Conservation (phyloP, 1,140 invertebrate species). For the Samia ricini region DNA sequence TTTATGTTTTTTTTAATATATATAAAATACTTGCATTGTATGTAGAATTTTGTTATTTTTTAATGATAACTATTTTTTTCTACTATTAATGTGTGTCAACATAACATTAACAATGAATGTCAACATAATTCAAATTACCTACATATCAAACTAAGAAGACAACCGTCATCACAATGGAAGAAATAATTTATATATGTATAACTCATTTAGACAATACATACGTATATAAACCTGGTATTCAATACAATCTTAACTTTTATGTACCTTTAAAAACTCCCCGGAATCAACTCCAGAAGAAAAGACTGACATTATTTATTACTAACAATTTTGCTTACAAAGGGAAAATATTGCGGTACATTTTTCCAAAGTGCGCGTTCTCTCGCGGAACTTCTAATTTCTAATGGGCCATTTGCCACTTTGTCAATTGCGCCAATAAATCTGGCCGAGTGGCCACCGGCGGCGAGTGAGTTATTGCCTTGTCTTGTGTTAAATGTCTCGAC, state of each 20-base stretch:
- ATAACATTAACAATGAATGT: too few relatives aligned
- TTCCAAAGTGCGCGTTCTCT: constrained; percentile 41
- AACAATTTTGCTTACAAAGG: constrained; percentile 63
- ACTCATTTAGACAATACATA: background rate
- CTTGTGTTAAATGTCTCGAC: constrained; percentile 42
- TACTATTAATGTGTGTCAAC: too few relatives aligned
- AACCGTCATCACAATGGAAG: too few relatives aligned
- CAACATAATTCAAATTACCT: too few relatives aligned
- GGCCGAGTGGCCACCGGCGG: constrained; percentile 31
- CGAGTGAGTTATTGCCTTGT: constrained; percentile 47
- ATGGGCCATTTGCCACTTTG: constrained; percentile 75
- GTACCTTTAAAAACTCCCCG: background rate
- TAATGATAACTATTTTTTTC: too few relatives aligned
- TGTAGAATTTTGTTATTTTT: too few relatives aligned
- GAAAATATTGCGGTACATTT: constrained; percentile 70
- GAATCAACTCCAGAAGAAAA: background rate
- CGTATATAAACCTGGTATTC: background rate
- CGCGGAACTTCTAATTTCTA: constrained; percentile 68
- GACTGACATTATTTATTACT: constrained; percentile 60
- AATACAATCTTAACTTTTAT: constrained; percentile 1
- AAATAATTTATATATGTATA: background rate
- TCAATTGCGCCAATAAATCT: constrained; percentile 73
- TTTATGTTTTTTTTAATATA: too few relatives aligned
- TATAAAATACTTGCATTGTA: too few relatives aligned
- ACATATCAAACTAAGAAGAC: too few relatives aligned